A percentile compares a stretch with the other conserved stretches of the same genome.
These are phyloP conservation scores for Hypocryptadius cinnamomeus DNA, from an alignment of 2,113 vertebrate species.

Conservation along the genomic window DNA sequence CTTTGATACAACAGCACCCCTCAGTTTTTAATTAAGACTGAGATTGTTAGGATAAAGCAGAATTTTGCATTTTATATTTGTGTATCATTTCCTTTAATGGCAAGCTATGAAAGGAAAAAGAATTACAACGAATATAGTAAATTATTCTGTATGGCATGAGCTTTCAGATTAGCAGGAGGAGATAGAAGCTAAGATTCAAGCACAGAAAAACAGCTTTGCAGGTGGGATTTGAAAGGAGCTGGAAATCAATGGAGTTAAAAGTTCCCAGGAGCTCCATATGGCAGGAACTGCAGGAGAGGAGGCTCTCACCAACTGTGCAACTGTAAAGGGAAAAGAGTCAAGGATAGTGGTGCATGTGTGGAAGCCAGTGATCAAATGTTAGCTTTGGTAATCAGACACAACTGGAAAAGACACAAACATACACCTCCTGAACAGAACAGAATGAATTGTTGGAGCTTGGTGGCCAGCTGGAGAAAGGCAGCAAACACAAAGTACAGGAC, in stretches of 20 bases:
- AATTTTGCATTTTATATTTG: neutral
- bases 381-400: slow-evolving; percentile 12
- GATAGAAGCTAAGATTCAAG: neutral
- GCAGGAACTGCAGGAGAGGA: slow-evolving; percentile 13
- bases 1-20: neutral
- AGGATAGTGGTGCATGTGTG: neutral
- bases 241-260: slow-evolving; percentile 49
- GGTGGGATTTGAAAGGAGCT: slow-evolving; percentile 56
- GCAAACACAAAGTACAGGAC: neutral
- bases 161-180: slow-evolving; percentile 14
- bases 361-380: neutral
- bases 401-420: slow-evolving; percentile 31
- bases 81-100: neutral
- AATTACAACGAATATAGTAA: neutral
- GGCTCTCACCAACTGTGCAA: slow-evolving; percentile 26
- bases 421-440: neutral
- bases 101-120: neutral
- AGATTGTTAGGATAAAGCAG: neutral
- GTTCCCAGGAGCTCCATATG: slow-evolving; percentile 52
- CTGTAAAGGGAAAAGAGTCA: neutral
- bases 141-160: neutral
- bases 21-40: neutral
- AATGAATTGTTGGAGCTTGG: neutral
- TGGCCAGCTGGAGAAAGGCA: slow-evolving; percentile 36
- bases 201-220: slow-evolving; percentile 33